Evolutionary conservation across 1,140 invertebrate species (phyloP), one percentile per base, ranked within the genome.

Genomic region (Arion vulgaris): DNA sequence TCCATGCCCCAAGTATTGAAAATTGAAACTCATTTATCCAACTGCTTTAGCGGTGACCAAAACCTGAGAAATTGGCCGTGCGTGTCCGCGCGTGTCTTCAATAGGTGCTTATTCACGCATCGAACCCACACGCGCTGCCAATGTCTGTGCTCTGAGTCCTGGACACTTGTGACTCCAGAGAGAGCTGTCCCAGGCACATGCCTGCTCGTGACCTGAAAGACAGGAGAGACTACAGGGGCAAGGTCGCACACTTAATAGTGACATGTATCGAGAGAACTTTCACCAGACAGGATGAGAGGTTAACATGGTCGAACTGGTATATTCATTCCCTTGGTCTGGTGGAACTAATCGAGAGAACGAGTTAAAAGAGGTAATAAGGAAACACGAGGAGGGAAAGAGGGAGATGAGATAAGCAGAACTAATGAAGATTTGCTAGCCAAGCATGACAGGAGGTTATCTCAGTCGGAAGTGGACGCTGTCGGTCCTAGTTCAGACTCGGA

Each of bases 391-490:
- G 0, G 9, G 32, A 32, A 36, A 78, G n/a, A n/a, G n/a, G 2
- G 57, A 78, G 76, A 66, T 78, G 76, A 38, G 76, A 78, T 78
- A 78, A 78, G 51, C 13, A 68, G 23, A 11, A 4, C 36, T 78
- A 78, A 78, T 78, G 53, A 57, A 66, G 76, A 78, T 78, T 78
- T 78, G 66, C 28, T 78, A 34, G 49, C 38, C 45, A 11, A 5
- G 76, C n/a, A 57, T 66, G 36, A 39, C 38, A 26, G 76, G 76
- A 62, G 13, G 45, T 49, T 66, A 36, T 39, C 76, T 78, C n/a
- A 57, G 26, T n/a, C 53, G 53, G 53, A 57, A 57, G 53, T 57
- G 53, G 19, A 19, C 53, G 53, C 53, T 4, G 53, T 23, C 17
- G 17, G 53, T 19, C 53, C 53, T 15, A 15, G 53, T 57, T 57